Conservation (phyloP, 2,797 vertebrate genomes). For the Tapera naevia region DNA sequence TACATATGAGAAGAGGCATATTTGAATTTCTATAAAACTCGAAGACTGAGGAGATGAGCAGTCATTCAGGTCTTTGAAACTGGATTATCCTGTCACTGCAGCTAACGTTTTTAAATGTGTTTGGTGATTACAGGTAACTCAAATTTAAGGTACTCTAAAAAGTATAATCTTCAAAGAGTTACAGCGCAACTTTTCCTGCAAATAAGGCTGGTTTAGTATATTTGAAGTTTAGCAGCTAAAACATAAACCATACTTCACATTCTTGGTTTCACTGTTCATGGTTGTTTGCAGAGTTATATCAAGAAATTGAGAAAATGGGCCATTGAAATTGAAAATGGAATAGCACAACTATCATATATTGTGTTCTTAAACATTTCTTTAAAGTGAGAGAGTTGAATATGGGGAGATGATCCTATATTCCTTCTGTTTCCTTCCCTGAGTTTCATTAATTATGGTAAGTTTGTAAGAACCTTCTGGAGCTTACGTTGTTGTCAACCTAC, state of each 20-base stretch:
- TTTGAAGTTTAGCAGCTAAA: not conserved
- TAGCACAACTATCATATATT: not conserved
- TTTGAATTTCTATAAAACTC: not conserved
- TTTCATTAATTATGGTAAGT: not conserved
- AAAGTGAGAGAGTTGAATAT: not conserved
- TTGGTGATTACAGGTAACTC: not conserved
- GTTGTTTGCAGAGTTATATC: not conserved
- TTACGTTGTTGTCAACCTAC: not conserved
- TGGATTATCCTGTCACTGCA: not conserved
- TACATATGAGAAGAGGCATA: not conserved
- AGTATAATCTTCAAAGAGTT: not conserved
- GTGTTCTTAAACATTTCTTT: not conserved
- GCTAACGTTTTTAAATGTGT: not conserved
- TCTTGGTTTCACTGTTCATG: not conserved
- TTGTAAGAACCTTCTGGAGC: not conserved
- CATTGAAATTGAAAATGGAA: not conserved
- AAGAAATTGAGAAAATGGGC: not conserved
- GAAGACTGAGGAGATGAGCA: not conserved
- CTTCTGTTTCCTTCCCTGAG: not conserved
- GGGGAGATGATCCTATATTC: not conserved
- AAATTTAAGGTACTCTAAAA: not conserved
- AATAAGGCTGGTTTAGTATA: not conserved
- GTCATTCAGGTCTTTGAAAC: not conserved
- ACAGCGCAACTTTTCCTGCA: not conserved
- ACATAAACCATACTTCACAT: not conserved